Base-by-base conservation (phyloP, 1,140 invertebrate species). In the Nephila pilipes region DNA sequence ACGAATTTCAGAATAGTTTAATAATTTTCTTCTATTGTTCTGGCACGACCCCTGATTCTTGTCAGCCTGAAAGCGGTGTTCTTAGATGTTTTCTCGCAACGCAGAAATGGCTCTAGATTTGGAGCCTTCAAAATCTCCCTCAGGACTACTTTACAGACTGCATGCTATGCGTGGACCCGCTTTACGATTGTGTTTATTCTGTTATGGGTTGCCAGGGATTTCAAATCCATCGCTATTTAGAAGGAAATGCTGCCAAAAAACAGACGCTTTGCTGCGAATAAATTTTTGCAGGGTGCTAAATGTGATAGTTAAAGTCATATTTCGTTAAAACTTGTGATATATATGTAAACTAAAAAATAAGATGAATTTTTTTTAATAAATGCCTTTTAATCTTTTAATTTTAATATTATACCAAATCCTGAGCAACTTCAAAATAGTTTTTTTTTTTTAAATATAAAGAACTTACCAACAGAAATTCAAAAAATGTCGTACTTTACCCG, bases 31-130 rank as follows among this genome's bases (percentile, higher is more conserved):
- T 46, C 1, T 83, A 8, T 8, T 46, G 8, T 54, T 83, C 20
- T 54, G 12, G 22, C 46, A 22, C 22, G 80, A 0, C 38, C 25
- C 46, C 80, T 29, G 58, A 16, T 55, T 32, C 16, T 25, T 60
- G 55, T 58, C 16, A 57, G 83, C 10, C 32, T 29, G 12, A 25
- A 60, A 85, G 22, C 12, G 54, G 38, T 22, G 25, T 60, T 85
- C 29, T 60, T 60, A 60, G 57, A 58, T 29, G 57, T 20, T 85
- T 32, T 32, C 83, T 57, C 22, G 20, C 5, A 22, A 10, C 60
- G n/a, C 22, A 16, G 60, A 69, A 87, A 87, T 87, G 85, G 85
- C 36, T 36, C n/a, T 32, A 87, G 85, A 87, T 69, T 87, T 54
- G 20, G 32, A 60, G 32, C 60, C 36, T 57, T 36, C 58, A 14